A percentile compares a stretch with the other conserved stretches of the same genome.
Evolutionary conservation across 2,888 invertebrate species (phyloP).

Genomic region (Pterostichus madidus): DNA sequence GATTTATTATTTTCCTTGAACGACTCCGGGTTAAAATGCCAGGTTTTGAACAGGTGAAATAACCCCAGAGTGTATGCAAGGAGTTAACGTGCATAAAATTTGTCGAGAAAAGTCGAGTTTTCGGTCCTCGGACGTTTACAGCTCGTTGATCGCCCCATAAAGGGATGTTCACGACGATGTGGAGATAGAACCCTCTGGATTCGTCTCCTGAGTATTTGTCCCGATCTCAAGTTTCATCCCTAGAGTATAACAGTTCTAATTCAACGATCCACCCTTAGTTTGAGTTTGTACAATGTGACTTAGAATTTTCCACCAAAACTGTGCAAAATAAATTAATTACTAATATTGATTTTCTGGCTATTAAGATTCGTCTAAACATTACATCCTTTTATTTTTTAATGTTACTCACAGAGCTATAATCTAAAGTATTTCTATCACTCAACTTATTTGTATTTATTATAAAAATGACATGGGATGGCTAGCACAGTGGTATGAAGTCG

Average conservation of each 20-base stretch:
- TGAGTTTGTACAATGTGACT: no score
- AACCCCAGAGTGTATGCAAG: not conserved
- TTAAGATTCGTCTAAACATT: no score
- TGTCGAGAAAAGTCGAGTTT: not conserved
- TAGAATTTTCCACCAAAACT: no score
- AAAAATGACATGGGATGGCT: no score
- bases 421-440: no score
- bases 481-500: no score
- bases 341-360: no score
- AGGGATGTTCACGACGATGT: not conserved
- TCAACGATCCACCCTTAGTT: no score
- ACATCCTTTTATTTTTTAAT: no score
- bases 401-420: no score
- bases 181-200: not conserved
- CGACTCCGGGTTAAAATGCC: not conserved
- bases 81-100: conserved; percentile 15
- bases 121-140: not conserved
- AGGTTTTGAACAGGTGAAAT: not conserved
- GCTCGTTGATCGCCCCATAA: not conserved
- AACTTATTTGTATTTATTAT: no score
- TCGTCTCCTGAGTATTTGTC: not conserved
- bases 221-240: conserved; percentile 1
- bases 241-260: not conserved
- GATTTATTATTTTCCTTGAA: conserved; percentile 7
- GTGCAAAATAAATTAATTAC: no score